Percentiles rank a stretch among this genome's conserved stretches.
These are phyloP conservation scores for Mormyrus iriodes DNA, from an alignment of 2,113 vertebrate species.

Conservation along the genomic window DNA sequence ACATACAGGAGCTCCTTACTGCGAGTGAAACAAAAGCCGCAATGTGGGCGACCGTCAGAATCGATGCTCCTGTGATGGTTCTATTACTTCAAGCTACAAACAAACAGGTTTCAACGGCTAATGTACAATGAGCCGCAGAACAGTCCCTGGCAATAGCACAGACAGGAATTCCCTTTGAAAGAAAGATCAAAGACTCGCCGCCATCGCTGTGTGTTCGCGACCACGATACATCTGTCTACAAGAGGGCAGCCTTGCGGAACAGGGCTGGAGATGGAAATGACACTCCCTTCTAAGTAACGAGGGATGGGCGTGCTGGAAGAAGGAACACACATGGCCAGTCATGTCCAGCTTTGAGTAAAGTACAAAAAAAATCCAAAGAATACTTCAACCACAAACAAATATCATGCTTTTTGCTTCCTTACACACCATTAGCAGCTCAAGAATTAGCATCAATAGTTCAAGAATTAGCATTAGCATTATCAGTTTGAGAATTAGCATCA, in stretches of 20 bases:
- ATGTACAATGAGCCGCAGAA: constrained; percentile 44
- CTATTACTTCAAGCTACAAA: constrained; percentile 42
- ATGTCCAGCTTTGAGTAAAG: neutral
- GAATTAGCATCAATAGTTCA: too few species aligned
- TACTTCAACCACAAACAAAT: neutral
- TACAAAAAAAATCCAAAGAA: neutral
- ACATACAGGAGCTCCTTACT: constrained; percentile 1
- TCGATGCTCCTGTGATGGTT: neutral
- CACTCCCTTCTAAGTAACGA: constrained; percentile 51
- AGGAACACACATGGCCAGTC: neutral
- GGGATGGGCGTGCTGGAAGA: constrained; percentile 45
- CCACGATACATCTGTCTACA: constrained; percentile 59
- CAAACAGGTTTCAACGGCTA: constrained; percentile 52
- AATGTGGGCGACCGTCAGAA: constrained; percentile 32
- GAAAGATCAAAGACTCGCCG: constrained; percentile 59
- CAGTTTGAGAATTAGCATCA: neutral
- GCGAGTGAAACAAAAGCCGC: constrained; percentile 27
- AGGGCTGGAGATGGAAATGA: constrained; percentile 39
- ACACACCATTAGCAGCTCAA: neutral
- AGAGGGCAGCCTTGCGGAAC: constrained; percentile 34
- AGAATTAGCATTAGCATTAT: too few species aligned
- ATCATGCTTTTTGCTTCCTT: neutral
- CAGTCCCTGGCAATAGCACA: constrained; percentile 41
- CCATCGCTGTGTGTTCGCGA: constrained; percentile 58
- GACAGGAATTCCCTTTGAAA: constrained; percentile 62